Evolutionary conservation across 2,888 invertebrate genomes (phyloP).

Genomic region (Cantharis rufa): DNA sequence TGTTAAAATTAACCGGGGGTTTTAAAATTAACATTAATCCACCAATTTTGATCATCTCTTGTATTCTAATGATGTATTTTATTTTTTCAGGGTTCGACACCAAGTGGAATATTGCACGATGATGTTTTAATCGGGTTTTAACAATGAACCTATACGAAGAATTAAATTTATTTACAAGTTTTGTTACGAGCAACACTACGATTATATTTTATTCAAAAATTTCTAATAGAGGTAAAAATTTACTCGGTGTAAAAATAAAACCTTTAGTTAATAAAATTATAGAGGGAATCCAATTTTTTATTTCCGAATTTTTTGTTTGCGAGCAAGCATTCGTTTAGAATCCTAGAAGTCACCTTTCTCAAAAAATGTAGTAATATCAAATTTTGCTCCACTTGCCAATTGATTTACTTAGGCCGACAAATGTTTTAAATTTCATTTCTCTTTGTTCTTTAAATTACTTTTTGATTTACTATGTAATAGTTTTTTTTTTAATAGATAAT

Average conservation of each 20-base stretch:
- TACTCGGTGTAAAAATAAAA: neutral
- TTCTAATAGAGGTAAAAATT: constrained; percentile 8
- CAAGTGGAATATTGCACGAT: constrained; percentile 24
- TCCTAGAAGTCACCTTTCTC: neutral
- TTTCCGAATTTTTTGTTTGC: neutral
- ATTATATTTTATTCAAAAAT: constrained; percentile 6
- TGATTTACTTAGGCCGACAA: neutral
- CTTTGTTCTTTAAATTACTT: neutral
- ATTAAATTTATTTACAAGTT: neutral
- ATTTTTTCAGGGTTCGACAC: constrained; percentile 18
- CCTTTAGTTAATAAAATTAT: neutral
- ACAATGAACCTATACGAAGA: neutral
- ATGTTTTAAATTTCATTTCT: neutral
- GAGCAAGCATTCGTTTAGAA: neutral
- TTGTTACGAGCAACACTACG: neutral
- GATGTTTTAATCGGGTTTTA: constrained; percentile 6
- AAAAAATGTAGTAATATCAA: neutral
- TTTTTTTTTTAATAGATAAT: neutral
- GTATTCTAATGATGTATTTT: neutral
- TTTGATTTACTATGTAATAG: neutral
- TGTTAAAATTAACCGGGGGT: neutral
- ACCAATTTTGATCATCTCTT: neutral
- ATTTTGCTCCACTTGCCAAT: neutral
- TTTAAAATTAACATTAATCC: neutral
- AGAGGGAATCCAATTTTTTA: neutral